Conservation (phyloP, 2,113 vertebrate genomes). For the Thymallus thymallus region DNA sequence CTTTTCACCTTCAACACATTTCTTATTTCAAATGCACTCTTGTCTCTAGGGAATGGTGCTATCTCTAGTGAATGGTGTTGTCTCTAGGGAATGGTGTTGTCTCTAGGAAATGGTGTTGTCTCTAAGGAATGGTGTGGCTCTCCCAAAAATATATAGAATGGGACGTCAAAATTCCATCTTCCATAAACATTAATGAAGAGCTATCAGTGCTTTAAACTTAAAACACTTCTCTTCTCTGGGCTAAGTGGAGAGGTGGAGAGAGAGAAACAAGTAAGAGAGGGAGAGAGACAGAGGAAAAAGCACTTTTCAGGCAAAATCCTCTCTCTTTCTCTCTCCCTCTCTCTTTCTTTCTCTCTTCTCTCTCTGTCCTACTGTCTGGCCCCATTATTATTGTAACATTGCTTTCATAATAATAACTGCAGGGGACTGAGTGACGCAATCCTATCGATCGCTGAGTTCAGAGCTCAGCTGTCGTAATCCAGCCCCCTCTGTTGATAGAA, state of each 20-base stretch:
- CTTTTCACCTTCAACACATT: background rate
- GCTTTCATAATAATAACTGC: background rate
- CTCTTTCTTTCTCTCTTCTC: background rate
- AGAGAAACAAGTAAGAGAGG: too few relatives aligned
- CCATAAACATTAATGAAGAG: background rate
- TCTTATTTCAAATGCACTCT: background rate
- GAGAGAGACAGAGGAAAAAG: too few relatives aligned
- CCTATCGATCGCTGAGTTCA: background rate
- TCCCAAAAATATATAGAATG: background rate
- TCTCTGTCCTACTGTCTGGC: background rate
- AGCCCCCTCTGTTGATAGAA: background rate
- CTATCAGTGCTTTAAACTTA: background rate
- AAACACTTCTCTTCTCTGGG: background rate
- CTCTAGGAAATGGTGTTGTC: background rate
- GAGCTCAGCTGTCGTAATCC: background rate
- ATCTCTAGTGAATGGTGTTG: too few relatives aligned
- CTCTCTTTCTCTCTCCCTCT: background rate
- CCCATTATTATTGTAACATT: background rate
- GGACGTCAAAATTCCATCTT: conserved; percentile 7
- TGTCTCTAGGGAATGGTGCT: background rate
- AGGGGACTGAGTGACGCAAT: background rate
- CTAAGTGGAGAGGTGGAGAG: background rate
- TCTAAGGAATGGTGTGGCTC: background rate
- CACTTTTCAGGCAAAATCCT: background rate
- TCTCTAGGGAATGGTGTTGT: too few relatives aligned